These are phyloP conservation scores for Brachionus rubens DNA, from an alignment of 1,140 invertebrate species.

Conservation along the genomic window DNA sequence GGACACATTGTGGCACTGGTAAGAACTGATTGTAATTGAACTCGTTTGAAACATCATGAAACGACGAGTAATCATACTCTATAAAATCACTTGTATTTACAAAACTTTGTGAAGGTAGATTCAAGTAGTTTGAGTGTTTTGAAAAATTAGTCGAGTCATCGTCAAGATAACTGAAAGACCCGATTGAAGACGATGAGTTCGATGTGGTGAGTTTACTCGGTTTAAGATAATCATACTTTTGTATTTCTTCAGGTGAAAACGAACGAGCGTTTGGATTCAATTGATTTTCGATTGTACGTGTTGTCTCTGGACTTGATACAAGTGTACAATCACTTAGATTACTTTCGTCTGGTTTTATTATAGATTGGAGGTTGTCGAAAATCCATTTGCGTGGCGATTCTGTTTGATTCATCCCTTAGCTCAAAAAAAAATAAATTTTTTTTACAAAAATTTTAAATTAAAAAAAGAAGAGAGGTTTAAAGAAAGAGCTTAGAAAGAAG, in stretches of 20 bases:
- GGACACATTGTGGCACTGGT: not conserved
- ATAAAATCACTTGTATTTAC: slow-evolving; percentile 26
- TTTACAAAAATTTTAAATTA: not conserved
- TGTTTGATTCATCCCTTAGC: not conserved
- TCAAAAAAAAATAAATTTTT: not conserved
- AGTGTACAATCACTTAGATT: slow-evolving; percentile 13
- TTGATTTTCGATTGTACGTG: not conserved
- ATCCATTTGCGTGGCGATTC: slow-evolving; percentile 35
- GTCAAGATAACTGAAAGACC: slow-evolving; percentile 11
- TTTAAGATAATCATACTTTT: not conserved
- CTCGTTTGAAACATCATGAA: not conserved
- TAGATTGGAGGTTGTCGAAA: slow-evolving; percentile 11
- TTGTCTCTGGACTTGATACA: not conserved
- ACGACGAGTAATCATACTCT: slow-evolving; percentile 23
- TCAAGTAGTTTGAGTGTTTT: not conserved
- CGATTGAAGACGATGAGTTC: slow-evolving; percentile 6
- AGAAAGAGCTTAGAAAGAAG: slow-evolving; percentile 19
- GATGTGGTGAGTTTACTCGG: slow-evolving; percentile 2
- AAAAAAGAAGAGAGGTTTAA: not conserved
- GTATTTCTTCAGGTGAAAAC: slow-evolving; percentile 25
- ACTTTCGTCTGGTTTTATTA: not conserved
- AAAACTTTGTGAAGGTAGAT: not conserved
- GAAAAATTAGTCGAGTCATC: not conserved
- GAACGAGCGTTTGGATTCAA: not conserved
- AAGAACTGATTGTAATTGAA: not conserved